Evolutionary conservation across 2,113 vertebrate species (phyloP).

Genomic region (Phainopepla nitens): DNA sequence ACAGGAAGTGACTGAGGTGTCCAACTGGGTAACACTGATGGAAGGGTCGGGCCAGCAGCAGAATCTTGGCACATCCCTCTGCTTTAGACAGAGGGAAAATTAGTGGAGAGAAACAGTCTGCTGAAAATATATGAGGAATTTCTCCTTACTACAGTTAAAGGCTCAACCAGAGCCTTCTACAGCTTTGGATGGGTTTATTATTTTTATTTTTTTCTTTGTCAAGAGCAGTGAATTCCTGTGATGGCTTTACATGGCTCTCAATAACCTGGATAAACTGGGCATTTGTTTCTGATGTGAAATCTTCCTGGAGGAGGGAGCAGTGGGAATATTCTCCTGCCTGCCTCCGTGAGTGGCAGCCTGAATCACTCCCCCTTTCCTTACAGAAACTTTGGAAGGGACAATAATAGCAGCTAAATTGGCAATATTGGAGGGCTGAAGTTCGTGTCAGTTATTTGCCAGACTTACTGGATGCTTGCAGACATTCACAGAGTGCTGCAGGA

Average conservation of each 20-base stretch:
- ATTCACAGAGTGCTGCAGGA: accelerated
- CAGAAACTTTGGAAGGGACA: not conserved
- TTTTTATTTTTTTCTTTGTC: not conserved
- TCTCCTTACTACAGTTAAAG: not conserved
- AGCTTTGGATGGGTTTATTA: not conserved
- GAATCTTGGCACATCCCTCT: not conserved
- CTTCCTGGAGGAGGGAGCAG: not conserved
- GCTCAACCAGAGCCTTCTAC: not conserved
- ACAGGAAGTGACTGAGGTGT: not conserved
- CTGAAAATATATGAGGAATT: accelerated
- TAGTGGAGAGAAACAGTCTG: not conserved
- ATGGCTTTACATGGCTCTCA: not conserved
- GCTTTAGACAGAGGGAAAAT: not conserved
- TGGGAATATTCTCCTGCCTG: not conserved
- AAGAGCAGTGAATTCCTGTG: not conserved
- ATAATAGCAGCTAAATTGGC: not conserved
- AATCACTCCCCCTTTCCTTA: not conserved
- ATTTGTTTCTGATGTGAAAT: not conserved
- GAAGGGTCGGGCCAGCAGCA: not conserved
- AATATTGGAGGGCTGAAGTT: not conserved
- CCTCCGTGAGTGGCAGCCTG: not conserved
- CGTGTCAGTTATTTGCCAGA: not conserved
- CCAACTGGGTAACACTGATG: accelerated
- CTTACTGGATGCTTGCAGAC: not conserved
- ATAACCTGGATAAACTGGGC: not conserved